phyloP scores from a whole-genome alignment of 2,888 invertebrate genomes.

The Phasia obesa region DNA sequence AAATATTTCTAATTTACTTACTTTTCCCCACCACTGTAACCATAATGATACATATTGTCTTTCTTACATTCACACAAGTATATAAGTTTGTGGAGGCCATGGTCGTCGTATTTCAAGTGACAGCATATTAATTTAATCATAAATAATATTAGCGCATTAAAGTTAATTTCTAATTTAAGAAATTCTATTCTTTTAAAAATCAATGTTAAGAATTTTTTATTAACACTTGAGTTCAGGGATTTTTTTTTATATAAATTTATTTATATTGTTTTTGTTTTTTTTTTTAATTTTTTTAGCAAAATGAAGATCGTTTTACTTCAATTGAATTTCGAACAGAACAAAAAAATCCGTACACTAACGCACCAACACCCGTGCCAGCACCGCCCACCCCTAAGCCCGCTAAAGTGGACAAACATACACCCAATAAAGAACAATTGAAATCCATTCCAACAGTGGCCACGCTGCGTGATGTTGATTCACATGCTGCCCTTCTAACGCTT shows the following conservation, averaged over 20 bases:
- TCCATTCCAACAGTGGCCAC: constrained; percentile 75
- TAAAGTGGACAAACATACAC: constrained; percentile 66
- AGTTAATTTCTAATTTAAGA: constrained; percentile 13
- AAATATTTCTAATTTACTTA: neutral
- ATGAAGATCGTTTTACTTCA: constrained; percentile 77
- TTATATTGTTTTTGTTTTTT: neutral
- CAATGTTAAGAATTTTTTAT: neutral
- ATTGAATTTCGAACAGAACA: constrained; percentile 74
- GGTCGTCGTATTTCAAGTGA: constrained; percentile 35
- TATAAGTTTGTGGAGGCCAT: constrained; percentile 21
- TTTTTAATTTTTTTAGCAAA: constrained; percentile 74
- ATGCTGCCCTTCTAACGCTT: constrained; percentile 78
- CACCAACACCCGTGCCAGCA: constrained; percentile 61
- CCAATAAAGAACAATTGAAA: constrained; percentile 32
- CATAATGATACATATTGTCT: neutral
- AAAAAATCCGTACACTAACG: constrained; percentile 67
- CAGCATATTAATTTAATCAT: constrained; percentile 50
- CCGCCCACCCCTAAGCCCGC: constrained; percentile 68
- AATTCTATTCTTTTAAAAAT: constrained; percentile 1
- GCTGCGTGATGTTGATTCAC: constrained; percentile 79
- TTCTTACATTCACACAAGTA: neutral
- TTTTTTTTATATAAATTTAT: neutral
- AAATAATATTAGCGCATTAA: constrained; percentile 41
- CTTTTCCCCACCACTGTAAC: constrained; percentile 5
- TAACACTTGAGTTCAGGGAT: constrained; percentile 1